phyloP scores from a whole-genome alignment of 2,797 vertebrate species.

The Tympanoctomys barrerae region DNA sequence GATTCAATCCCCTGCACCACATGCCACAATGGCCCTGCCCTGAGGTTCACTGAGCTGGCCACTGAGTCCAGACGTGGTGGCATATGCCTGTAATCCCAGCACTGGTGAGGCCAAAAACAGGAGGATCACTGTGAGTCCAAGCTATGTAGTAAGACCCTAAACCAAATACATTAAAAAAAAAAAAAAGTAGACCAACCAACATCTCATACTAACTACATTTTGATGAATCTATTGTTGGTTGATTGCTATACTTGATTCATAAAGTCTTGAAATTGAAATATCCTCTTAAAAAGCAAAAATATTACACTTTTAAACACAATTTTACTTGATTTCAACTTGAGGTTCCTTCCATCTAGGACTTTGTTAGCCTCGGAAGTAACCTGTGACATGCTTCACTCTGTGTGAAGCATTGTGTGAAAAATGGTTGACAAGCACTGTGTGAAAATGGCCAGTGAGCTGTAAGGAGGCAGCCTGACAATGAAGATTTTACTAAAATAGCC shows the following conservation, averaged over 20 bases:
- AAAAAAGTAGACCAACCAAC: not conserved
- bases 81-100: no score
- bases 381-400: not conserved
- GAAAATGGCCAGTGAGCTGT: not conserved
- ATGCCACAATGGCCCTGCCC: no score
- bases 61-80: no score
- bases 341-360: not conserved
- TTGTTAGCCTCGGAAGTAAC: not conserved
- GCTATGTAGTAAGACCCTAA: no score
- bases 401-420: not conserved
- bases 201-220: constrained; percentile 21
- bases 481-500: not conserved
- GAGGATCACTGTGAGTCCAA: no score
- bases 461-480: not conserved
- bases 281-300: constrained; percentile 43
- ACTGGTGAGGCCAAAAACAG: no score
- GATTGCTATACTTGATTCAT: not conserved
- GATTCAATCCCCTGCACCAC: no score
- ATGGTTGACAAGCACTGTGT: not conserved
- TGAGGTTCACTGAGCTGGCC: no score
- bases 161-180: no score
- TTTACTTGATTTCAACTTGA: constrained; percentile 20
- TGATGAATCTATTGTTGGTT: constrained; percentile 42
- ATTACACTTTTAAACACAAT: not conserved
- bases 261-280: constrained; percentile 35